Evolutionary conservation across 64 coral and sea anemone species (phyloP).

Genomic region (Catalaphyllia jardinei): DNA sequence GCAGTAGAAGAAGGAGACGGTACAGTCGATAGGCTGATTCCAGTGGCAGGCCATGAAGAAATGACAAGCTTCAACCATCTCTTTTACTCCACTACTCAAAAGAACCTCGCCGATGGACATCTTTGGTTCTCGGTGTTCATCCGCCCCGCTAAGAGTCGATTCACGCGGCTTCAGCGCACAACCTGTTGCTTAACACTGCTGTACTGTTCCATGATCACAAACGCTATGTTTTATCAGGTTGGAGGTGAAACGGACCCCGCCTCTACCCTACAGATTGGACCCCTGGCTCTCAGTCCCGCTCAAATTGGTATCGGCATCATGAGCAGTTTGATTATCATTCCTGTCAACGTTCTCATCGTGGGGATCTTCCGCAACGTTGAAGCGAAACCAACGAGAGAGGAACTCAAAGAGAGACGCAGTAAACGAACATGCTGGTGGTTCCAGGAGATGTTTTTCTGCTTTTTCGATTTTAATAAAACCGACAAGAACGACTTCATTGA

Average conservation of each 20-base stretch:
- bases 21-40: slow-evolving; percentile 76
- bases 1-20: slow-evolving; percentile 92
- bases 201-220: slow-evolving; percentile 89
- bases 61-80: slow-evolving; percentile 96
- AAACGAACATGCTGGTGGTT: slow-evolving; percentile 85
- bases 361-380: slow-evolving; percentile 77
- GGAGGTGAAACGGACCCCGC: slow-evolving; percentile 79
- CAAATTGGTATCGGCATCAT: slow-evolving; percentile 87
- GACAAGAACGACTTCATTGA: slow-evolving; percentile 89
- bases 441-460: slow-evolving; percentile 87
- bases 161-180: slow-evolving; percentile 87
- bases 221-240: slow-evolving; percentile 95
- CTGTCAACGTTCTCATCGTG: slow-evolving; percentile 86
- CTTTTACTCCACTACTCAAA: slow-evolving; percentile 89
- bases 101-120: slow-evolving; percentile 89
- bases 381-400: slow-evolving; percentile 68
- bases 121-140: slow-evolving; percentile 95
- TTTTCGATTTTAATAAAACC: slow-evolving; percentile 75
- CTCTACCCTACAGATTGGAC: slow-evolving; percentile 72
- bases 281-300: slow-evolving; percentile 79
- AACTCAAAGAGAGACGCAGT: slow-evolving; percentile 74
- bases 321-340: slow-evolving; percentile 86
- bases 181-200: slow-evolving; percentile 88
- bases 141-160: slow-evolving; percentile 78
- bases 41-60: slow-evolving; percentile 85